phyloP scores from a whole-genome alignment of 2,888 invertebrate species.

The Cephus rjabovi region DNA sequence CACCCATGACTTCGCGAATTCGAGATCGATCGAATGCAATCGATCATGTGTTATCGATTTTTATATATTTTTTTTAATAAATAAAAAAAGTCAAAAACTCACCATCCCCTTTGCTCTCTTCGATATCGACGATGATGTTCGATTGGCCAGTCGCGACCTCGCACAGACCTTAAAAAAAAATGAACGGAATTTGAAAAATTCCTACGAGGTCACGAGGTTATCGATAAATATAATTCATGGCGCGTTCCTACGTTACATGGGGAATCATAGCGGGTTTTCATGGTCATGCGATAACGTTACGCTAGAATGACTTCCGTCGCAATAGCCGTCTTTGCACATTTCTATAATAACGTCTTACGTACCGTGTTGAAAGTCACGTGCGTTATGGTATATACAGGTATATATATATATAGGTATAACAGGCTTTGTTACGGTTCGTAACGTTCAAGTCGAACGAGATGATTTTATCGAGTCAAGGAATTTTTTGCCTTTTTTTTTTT shows the following conservation, averaged over 20 bases:
- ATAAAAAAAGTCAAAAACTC: slow-evolving; percentile 67
- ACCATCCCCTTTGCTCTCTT: slow-evolving; percentile 89
- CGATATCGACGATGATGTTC: slow-evolving; percentile 90
- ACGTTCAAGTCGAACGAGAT: no score
- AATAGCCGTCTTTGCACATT: background rate
- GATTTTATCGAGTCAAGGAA: no score
- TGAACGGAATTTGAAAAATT: background rate
- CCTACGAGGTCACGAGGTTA: background rate
- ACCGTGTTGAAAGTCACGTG: no score
- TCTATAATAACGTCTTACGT: background rate
- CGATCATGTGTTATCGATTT: background rate
- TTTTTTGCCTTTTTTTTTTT: no score
- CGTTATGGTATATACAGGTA: no score
- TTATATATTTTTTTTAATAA: no score
- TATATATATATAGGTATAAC: no score
- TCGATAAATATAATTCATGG: background rate
- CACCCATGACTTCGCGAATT: background rate
- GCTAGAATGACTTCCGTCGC: background rate
- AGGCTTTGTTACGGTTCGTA: no score
- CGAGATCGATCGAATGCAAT: background rate
- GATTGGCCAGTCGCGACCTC: slow-evolving; percentile 90
- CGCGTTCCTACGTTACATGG: background rate
- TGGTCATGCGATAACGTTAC: background rate
- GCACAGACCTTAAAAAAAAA: slow-evolving; percentile 73
- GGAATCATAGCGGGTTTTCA: background rate